Evolutionary conservation across 2,113 vertebrate species (phyloP).

Genomic region (Campylomormyrus numenius): DNA sequence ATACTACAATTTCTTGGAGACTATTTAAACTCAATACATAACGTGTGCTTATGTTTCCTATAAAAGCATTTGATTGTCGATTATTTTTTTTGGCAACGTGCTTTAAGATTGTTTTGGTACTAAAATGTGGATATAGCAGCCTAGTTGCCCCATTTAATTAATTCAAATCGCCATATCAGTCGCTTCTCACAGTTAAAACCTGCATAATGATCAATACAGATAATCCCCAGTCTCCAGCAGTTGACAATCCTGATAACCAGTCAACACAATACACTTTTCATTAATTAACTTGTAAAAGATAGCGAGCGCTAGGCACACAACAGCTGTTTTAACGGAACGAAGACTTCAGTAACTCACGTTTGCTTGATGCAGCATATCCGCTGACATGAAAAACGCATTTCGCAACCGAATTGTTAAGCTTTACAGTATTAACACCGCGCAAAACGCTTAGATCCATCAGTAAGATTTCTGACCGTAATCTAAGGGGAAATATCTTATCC

Average conservation of each 20-base stretch:
- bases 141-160: constrained; percentile 49
- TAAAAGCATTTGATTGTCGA: background rate
- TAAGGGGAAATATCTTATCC: background rate
- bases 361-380: background rate
- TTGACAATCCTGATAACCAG: constrained; percentile 39
- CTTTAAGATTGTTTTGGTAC: background rate
- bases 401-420: background rate
- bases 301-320: constrained; percentile 33
- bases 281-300: constrained; percentile 50
- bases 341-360: background rate
- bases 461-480: background rate
- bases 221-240: constrained; percentile 48
- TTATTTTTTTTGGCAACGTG: background rate
- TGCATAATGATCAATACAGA: constrained; percentile 26
- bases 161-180: constrained; percentile 53
- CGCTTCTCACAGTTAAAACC: constrained; percentile 52
- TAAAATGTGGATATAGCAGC: constrained; percentile 18
- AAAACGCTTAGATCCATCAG: background rate
- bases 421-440: background rate
- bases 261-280: constrained; percentile 52
- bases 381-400: background rate
- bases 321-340: background rate
- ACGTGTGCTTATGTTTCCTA: background rate
- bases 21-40: constrained; percentile 34
- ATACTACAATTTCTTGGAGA: constrained; percentile 25